Conservation (phyloP, 2,113 vertebrate genomes). For the Boleophthalmus pectinirostris region DNA sequence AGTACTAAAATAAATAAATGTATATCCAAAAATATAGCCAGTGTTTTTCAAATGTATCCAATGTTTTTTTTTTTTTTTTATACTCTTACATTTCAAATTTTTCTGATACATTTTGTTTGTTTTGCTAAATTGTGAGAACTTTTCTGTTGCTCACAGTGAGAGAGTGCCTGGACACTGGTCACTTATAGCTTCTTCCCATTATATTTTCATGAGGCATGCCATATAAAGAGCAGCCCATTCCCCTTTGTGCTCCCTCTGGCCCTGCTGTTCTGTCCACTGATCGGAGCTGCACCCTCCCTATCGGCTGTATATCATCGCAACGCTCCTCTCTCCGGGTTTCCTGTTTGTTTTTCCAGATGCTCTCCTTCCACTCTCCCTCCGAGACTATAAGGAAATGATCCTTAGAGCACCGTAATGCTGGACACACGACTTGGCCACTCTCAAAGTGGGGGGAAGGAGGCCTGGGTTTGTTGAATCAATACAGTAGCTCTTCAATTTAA, state of each 20-base stretch:
- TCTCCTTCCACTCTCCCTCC: conserved; percentile 54
- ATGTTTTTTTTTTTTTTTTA: too few species aligned
- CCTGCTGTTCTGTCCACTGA: conserved; percentile 56
- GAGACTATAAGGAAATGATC: conserved; percentile 61
- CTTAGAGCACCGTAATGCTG: conserved; percentile 42
- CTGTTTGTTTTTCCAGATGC: conserved; percentile 80
- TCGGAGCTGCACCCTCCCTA: conserved; percentile 53
- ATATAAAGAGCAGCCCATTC: conserved; percentile 51
- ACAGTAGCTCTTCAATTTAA: conserved; percentile 56
- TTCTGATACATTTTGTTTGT: too few species aligned
- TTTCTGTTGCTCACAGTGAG: neutral
- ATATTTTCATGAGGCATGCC: conserved; percentile 77
- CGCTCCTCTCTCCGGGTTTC: conserved; percentile 60
- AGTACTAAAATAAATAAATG: neutral
- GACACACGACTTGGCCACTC: conserved; percentile 54
- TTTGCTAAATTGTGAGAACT: neutral
- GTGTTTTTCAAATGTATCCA: too few species aligned
- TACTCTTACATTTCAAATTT: too few species aligned
- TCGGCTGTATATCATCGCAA: conserved; percentile 66
- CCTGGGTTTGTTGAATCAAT: conserved; percentile 61
- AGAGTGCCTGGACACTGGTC: conserved; percentile 33
- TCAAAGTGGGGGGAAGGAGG: conserved; percentile 18
- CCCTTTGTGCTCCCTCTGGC: conserved; percentile 40
- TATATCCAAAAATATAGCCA: too few species aligned
- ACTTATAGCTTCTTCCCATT: conserved; percentile 61